Base-by-base conservation (phyloP, 2,797 vertebrate species). In the Hemibagrus guttatus region DNA sequence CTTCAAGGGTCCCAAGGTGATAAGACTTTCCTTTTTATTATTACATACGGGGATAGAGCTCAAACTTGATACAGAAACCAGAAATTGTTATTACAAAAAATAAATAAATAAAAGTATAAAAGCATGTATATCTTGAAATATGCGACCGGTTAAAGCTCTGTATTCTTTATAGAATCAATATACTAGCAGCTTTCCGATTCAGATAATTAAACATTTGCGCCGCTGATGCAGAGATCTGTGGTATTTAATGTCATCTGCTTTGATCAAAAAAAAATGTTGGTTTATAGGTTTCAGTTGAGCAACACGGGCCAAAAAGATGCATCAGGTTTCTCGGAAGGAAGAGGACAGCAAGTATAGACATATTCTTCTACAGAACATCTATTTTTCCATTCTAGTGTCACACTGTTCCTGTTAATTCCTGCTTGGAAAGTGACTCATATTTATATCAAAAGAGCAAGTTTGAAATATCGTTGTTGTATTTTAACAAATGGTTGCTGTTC, bases 361-460 rank as follows among this genome's bases (percentile, higher is more conserved):
- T 91, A 90, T 92, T 93, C 91, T 95, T 96, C 94, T 95, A 91
- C 93, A 93, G n/a, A 92, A 90, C 84, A 87, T 91, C 82, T 95
- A 95, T 95, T 95, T 95, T 95, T 95, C 91, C 93, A 93, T 89
- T 79, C 89, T 78, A 88, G 89, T 91, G 89, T 90, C 89, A 87
- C 63, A 83, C 80, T 90, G 89, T 92, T 93, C 90, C 88, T 90
- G 89, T 92, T 91, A 86, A 84, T 92, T 88, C 81, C 75, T 89
- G 91, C 91, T 90, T 86, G 90, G 91, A 90, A 93, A 91, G 91
- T 93, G 91, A 94, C 89, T 74, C 89, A 89, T 93, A 91, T 94
- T 88, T 85, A 85, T 84, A 83, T 90, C 90, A 91, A 19, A 91
- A 91, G 82, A 91, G 91, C 90, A 93, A 90, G 90, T 91, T 84